Evolutionary conservation across 2,888 invertebrate genomes (phyloP), one percentile per base, ranked within the genome.

Genomic region (Lobophora halterata): DNA sequence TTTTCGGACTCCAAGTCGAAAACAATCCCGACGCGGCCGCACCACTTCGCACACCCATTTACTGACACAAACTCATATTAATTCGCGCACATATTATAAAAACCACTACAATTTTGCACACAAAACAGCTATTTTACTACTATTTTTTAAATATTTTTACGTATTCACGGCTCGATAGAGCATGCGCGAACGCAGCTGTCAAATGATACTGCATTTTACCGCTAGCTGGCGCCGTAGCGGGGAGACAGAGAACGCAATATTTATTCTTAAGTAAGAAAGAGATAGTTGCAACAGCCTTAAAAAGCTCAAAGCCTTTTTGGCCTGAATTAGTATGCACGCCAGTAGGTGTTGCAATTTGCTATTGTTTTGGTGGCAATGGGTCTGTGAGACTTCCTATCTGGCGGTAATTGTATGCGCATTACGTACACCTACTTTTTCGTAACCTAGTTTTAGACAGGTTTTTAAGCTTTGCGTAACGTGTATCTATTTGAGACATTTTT

Each of bases 1-100:
- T 81, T 70, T 83, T 86, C 27, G 86, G 85, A 65, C 79, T 85
- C 86, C 86, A 87, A 66, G 78, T 78, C 52, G 78, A 77, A 71
- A 85, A 83, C 64, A 86, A 75, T 72, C 85, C 83, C 37, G 71
- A 74, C 67, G 78, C 79, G 59, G 79, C 82, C 61, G 79, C 79
- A 72, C 79, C 66, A 59, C 82, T 77, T 20, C 79, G 72, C 47
- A 83, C 80, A 74, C 77, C 82, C 86, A 86, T 86, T 83, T 86
- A 85, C 73, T 80, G 59, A 79, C 77, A 77, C 71, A 70, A 71
- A 71, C 73, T 63, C 72, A 71, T 65, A 44, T 46, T 67, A 38
- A 59, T 58, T 47, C 55, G 8, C 35, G 32, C 58, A 30, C 71
- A 69, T 64, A 62, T 55, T 40, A 25, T 43, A 45, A 63, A 53